Evolutionary conservation across 2,113 vertebrate genomes (phyloP).

Genomic region (Tenrec ecaudatus): DNA sequence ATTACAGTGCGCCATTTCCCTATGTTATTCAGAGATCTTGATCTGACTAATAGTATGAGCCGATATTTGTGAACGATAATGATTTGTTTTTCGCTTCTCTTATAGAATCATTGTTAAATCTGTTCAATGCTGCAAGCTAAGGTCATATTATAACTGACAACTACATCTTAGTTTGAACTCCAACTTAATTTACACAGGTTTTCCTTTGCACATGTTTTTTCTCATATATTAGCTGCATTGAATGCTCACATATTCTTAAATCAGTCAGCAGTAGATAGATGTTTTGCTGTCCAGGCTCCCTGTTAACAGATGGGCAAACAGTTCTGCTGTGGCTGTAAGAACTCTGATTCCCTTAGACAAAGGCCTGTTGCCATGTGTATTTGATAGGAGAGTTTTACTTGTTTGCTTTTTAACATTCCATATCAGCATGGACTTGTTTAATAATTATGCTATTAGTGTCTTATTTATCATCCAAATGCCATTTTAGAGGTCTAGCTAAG

Average conservation of each 20-base stretch:
- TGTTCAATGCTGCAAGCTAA: conserved; percentile 66
- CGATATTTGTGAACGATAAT: conserved; percentile 57
- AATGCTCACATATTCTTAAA: conserved; percentile 68
- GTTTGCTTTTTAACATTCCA: background rate
- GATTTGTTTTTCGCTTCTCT: conserved; percentile 67
- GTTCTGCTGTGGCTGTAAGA: background rate
- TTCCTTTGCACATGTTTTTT: conserved; percentile 67
- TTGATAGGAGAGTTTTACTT: background rate
- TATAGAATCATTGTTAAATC: conserved; percentile 50
- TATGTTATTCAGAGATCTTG: conserved; percentile 48
- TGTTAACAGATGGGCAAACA: conserved; percentile 57
- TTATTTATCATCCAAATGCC: background rate
- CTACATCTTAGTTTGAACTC: conserved; percentile 56
- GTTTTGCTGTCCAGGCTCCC: conserved; percentile 42
- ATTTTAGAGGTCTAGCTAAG: conserved; percentile 10
- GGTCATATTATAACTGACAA: conserved; percentile 69
- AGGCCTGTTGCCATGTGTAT: conserved; percentile 26
- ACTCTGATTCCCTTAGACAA: conserved; percentile 47
- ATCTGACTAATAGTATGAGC: conserved; percentile 51
- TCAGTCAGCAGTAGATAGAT: conserved; percentile 69
- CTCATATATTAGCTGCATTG: conserved; percentile 73
- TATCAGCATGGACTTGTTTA: conserved; percentile 24
- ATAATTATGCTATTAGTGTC: background rate
- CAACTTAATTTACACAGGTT: conserved; percentile 63
- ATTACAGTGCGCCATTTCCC: conserved; percentile 61